phyloP scores from a whole-genome alignment of 2,113 vertebrate genomes.

The Lophotis ruficrista region DNA sequence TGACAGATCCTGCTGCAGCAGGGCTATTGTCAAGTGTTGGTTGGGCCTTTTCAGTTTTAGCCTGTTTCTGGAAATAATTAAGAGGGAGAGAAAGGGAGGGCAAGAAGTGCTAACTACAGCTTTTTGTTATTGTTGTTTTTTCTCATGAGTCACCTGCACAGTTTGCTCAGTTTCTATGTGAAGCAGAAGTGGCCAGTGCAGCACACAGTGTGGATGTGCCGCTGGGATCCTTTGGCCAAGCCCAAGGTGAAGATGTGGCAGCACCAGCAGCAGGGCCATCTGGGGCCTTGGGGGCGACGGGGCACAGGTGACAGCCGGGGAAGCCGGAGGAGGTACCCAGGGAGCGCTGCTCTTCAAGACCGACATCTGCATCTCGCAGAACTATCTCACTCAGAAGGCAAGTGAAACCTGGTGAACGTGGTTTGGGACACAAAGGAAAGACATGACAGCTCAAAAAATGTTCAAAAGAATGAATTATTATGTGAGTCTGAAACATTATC shows the following conservation, averaged over 20 bases:
- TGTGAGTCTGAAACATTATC: background rate
- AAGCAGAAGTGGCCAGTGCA: background rate
- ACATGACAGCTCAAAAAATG: background rate
- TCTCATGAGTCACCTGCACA: background rate
- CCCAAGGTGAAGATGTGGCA: background rate
- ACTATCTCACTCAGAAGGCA: conserved; percentile 23
- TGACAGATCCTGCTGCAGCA: background rate
- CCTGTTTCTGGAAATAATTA: background rate
- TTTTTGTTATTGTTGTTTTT: background rate
- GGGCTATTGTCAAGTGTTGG: background rate
- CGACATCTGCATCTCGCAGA: background rate
- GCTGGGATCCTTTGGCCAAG: background rate
- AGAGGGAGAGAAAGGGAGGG: background rate
- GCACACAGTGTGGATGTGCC: rapidly evolving
- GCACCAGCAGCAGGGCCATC: background rate
- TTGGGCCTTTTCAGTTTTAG: background rate
- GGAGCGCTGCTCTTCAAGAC: background rate
- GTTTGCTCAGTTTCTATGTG: background rate
- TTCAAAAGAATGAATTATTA: background rate
- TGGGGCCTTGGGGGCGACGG: background rate
- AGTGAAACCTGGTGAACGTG: background rate
- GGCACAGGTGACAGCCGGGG: background rate
- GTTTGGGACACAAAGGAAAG: conserved; percentile 39
- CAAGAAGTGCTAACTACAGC: background rate
- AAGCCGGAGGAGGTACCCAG: background rate